phyloP scores from a whole-genome alignment of 2,888 invertebrate species.

The Catocala fraxini region DNA sequence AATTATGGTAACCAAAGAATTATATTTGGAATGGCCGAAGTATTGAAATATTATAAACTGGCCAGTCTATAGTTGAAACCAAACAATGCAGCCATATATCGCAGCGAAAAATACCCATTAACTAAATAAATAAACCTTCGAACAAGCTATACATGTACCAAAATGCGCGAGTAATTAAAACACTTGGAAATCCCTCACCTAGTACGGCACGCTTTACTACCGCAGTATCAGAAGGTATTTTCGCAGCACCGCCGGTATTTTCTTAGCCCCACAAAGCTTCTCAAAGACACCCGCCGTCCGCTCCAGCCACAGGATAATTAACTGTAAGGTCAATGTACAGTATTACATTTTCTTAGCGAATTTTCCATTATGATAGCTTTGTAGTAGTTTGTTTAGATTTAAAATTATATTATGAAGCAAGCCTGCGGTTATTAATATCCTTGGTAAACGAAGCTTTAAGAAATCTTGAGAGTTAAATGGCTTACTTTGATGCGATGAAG shows the following conservation, averaged over 20 bases:
- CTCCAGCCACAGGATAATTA: slow-evolving; percentile 41
- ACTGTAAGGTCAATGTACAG: slow-evolving; percentile 29
- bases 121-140: too few species aligned
- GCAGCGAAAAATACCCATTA: too few species aligned
- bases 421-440: too few species aligned
- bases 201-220: slow-evolving; percentile 6
- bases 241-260: slow-evolving; percentile 12
- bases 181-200: slow-evolving; percentile 13
- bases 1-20: too few species aligned
- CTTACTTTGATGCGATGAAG: too few species aligned
- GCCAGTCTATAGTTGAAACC: too few species aligned
- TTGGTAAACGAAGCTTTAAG: too few species aligned
- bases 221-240: slow-evolving; percentile 17
- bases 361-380: slow-evolving; percentile 14
- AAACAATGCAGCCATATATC: too few species aligned
- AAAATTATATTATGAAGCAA: neutral
- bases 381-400: slow-evolving; percentile 3
- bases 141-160: too few species aligned
- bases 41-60: too few species aligned
- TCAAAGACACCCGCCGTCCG: slow-evolving; percentile 30
- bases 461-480: too few species aligned
- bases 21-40: too few species aligned
- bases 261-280: slow-evolving; percentile 25
- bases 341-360: slow-evolving; percentile 13
- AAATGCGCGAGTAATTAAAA: slow-evolving; percentile 4